Evolutionary conservation across 2,888 invertebrate genomes (phyloP).

Genomic region (Mesorhabditis belari): DNA sequence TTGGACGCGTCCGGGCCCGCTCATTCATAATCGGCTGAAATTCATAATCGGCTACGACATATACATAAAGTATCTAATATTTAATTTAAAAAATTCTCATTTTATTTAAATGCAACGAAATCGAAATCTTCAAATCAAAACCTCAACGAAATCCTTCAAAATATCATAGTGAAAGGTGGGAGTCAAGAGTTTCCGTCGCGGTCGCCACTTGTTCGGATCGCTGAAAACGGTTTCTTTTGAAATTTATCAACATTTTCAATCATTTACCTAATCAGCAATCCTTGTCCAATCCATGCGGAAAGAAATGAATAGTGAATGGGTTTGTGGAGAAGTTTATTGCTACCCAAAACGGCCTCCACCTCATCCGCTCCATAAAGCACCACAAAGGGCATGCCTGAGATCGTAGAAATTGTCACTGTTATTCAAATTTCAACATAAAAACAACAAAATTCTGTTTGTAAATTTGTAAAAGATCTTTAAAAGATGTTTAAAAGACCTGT

Average conservation of each 20-base stretch:
- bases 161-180: constrained; percentile 59
- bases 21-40: too few relatives aligned
- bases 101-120: too few relatives aligned
- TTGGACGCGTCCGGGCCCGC: too few relatives aligned
- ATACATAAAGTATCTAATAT: background rate
- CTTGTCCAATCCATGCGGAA: constrained; percentile 59
- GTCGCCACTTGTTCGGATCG: constrained; percentile 55
- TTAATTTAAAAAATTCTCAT: too few relatives aligned
- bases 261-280: constrained; percentile 57
- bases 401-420: background rate
- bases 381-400: constrained; percentile 40
- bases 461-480: background rate
- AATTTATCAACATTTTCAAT: background rate
- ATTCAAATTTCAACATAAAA: background rate
- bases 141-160: constrained; percentile 56
- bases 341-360: constrained; percentile 51
- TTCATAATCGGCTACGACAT: background rate
- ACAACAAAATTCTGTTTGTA: background rate
- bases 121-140: constrained; percentile 7
- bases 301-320: constrained; percentile 56
- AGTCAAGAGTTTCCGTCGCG: constrained; percentile 55
- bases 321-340: constrained; percentile 54
- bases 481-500: too few relatives aligned
- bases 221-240: constrained; percentile 22
- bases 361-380: constrained; percentile 52